Evolutionary conservation across 2,888 invertebrate genomes (phyloP).

Genomic region (Ornithoptera alexandrae): DNA sequence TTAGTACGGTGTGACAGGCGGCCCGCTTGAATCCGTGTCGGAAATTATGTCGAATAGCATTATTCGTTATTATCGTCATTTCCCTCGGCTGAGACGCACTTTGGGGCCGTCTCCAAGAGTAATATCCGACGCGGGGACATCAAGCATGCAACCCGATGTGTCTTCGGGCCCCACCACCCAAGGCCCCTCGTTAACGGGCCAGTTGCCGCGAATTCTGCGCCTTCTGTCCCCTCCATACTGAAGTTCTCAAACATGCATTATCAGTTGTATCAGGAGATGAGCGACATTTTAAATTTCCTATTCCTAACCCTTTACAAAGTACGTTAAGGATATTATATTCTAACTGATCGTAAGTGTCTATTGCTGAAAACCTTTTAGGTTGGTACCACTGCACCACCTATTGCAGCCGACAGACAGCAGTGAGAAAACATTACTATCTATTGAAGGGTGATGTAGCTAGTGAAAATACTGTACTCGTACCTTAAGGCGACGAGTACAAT

Average conservation of each 20-base stretch:
- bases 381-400: too few species aligned
- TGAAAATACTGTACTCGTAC: too few species aligned
- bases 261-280: too few species aligned
- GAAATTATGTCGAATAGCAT: constrained; percentile 46
- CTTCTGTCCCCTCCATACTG: constrained; percentile 2
- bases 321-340: too few species aligned
- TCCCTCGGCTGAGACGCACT: constrained; percentile 33
- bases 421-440: too few species aligned
- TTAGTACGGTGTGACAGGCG: constrained; percentile 34
- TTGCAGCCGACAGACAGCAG: too few species aligned
- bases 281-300: too few species aligned
- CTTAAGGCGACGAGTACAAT: too few species aligned
- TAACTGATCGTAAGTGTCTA: too few species aligned
- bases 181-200: background rate
- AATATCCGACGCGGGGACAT: constrained; percentile 32
- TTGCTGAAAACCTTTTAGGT: too few species aligned
- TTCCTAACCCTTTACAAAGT: too few species aligned
- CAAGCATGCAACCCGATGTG: constrained; percentile 30
- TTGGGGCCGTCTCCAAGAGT: constrained; percentile 19
- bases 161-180: background rate
- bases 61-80: constrained; percentile 43
- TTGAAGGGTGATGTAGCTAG: too few species aligned
- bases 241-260: background rate
- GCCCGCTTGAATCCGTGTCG: constrained; percentile 38
- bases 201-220: background rate